These are phyloP conservation scores for Dicycla oo DNA, from an alignment of 2,888 invertebrate species.

Conservation along the genomic window DNA sequence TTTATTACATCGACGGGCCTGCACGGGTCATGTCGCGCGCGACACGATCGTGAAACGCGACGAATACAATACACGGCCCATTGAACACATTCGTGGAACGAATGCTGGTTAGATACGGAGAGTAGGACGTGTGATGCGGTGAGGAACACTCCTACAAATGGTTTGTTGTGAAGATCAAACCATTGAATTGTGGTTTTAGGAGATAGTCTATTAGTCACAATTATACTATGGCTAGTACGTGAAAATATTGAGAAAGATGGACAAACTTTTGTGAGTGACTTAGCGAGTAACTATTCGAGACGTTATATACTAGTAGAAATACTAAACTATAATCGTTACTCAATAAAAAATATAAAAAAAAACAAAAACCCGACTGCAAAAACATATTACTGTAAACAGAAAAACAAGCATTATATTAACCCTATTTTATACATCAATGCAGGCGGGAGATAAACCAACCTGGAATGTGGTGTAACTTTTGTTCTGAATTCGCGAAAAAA, in stretches of 20 bases:
- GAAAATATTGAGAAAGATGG: background rate
- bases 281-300: background rate
- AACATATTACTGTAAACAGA: too few relatives aligned
- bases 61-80: conserved; percentile 61
- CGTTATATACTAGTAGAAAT: background rate
- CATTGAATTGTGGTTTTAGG: background rate
- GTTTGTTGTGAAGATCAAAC: conserved; percentile 15
- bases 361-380: too few relatives aligned
- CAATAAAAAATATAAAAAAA: too few relatives aligned
- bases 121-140: conserved; percentile 36
- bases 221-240: background rate
- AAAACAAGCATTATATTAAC: too few relatives aligned
- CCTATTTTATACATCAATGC: too few relatives aligned
- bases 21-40: conserved; percentile 32
- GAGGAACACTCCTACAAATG: conserved; percentile 23
- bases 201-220: background rate
- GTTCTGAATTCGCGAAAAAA: too few relatives aligned
- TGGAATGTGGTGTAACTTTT: too few relatives aligned
- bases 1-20: conserved; percentile 56
- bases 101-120: conserved; percentile 57
- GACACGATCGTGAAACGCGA: conserved; percentile 54
- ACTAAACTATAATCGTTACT: background rate
- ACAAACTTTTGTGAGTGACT: background rate
- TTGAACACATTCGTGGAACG: conserved; percentile 67
- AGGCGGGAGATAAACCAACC: too few relatives aligned